Conservation (phyloP, 2,888 invertebrate genomes). For the Nymphalis urticae region DNA sequence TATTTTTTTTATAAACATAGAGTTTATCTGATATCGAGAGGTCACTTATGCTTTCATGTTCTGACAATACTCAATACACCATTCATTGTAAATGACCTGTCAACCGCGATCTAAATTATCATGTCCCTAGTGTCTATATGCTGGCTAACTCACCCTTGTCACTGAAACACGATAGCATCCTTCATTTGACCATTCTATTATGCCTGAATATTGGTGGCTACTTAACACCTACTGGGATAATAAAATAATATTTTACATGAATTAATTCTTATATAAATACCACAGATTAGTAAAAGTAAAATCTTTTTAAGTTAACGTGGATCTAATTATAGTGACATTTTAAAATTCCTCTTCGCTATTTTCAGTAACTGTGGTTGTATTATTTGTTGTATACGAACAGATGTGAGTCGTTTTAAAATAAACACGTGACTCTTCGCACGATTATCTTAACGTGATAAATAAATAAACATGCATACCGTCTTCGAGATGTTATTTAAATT, state of each 20-base stretch:
- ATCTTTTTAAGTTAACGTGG: neutral
- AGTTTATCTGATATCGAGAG: too few species aligned
- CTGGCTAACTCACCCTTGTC: neutral
- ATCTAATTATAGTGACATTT: neutral
- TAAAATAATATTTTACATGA: too few species aligned
- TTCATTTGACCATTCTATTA: too few species aligned
- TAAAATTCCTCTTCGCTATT: slow-evolving; percentile 10
- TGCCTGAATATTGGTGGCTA: too few species aligned
- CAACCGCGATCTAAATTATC: neutral
- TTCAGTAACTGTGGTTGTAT: neutral
- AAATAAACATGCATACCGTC: slow-evolving; percentile 36
- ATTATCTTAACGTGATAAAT: slow-evolving; percentile 42
- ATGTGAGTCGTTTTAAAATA: slow-evolving; percentile 58
- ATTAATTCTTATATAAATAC: too few species aligned
- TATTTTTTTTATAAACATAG: too few species aligned
- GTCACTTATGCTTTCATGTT: too few species aligned
- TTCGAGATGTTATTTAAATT: slow-evolving; percentile 23
- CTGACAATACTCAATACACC: neutral
- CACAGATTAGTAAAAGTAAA: neutral
- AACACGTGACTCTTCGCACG: slow-evolving; percentile 46
- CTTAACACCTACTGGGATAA: too few species aligned
- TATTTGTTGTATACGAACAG: slow-evolving; percentile 45
- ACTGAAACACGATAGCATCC: neutral
- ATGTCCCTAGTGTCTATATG: neutral
- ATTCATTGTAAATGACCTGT: neutral